Conservation (phyloP, 2,113 vertebrate genomes). For the Rhynchomys soricoides region DNA sequence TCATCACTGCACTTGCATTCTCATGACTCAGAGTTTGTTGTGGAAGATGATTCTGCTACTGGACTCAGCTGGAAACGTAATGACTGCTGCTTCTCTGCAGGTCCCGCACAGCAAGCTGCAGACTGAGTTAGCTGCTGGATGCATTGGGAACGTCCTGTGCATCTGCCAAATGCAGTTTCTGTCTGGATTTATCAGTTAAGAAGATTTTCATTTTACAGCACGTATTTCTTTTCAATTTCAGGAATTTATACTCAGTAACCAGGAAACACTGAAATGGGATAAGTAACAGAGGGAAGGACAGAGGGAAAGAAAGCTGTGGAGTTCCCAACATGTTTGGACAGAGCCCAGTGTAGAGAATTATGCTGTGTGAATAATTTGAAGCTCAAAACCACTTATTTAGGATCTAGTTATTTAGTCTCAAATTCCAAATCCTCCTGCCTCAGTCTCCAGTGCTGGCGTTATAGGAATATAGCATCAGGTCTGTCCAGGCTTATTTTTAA, state of each 20-base stretch:
- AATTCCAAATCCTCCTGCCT: background rate
- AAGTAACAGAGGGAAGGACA: background rate
- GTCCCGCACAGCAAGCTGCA: background rate
- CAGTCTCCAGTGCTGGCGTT: background rate
- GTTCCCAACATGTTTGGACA: background rate
- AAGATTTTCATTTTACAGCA: conserved; percentile 62
- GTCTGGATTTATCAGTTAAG: conserved; percentile 90
- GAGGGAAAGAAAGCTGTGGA: background rate
- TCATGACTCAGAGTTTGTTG: conserved; percentile 71
- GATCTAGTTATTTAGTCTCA: background rate
- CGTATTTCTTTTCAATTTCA: conserved; percentile 4
- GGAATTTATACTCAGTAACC: conserved; percentile 14
- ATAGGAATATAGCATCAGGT: background rate
- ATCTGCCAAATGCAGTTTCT: conserved; percentile 97
- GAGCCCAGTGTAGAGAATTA: conserved; percentile 9
- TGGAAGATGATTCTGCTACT: conserved; percentile 69
- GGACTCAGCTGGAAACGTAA: conserved; percentile 72
- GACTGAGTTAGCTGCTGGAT: conserved; percentile 86
- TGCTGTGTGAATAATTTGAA: conserved; percentile 7
- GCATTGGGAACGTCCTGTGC: conserved; percentile 93
- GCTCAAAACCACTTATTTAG: background rate
- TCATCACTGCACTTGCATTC: conserved; percentile 68
- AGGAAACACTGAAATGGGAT: background rate
- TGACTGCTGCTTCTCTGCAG: conserved; percentile 54
- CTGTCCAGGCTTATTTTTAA: conserved; percentile 10